Percentiles rank a stretch among this genome's conserved stretches.
Conservation (phyloP, 2,797 vertebrate species). For the Kryptolebias ocellatus region DNA sequence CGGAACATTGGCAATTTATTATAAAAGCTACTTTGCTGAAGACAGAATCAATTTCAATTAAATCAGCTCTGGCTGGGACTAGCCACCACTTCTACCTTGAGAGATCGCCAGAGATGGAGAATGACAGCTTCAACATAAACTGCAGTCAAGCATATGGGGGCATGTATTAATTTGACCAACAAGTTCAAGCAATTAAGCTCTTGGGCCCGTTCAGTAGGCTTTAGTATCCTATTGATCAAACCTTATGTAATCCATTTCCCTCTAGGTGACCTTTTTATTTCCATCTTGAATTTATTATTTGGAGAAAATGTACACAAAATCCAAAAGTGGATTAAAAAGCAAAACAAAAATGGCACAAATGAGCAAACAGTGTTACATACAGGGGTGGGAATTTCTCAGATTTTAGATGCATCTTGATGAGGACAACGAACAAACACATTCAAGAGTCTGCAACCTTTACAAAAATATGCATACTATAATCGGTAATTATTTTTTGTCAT, state of each 20-base stretch:
- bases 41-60: slow-evolving; percentile 83
- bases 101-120: slow-evolving; percentile 38
- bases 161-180: slow-evolving; percentile 50
- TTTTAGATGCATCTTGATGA: neutral
- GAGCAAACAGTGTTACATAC: no score
- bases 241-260: slow-evolving; percentile 31
- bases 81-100: slow-evolving; percentile 34
- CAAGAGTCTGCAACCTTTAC: neutral
- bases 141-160: slow-evolving; percentile 35
- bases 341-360: no score
- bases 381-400: neutral
- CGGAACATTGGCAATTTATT: slow-evolving; percentile 63
- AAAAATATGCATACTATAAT: neutral
- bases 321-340: neutral
- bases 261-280: slow-evolving; percentile 34
- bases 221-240: slow-evolving; percentile 32
- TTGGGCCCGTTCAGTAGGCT: slow-evolving; percentile 13
- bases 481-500: neutral
- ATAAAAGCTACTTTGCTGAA: slow-evolving; percentile 62
- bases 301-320: neutral
- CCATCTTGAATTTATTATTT: slow-evolving; percentile 17
- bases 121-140: slow-evolving; percentile 48
- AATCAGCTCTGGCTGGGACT: slow-evolving; percentile 51
- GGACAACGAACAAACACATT: neutral
- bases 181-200: slow-evolving; percentile 38